Percentiles rank a stretch among this genome's conserved stretches.
phyloP scores from a whole-genome alignment of 1,140 invertebrate species.

The Physella acuta region DNA sequence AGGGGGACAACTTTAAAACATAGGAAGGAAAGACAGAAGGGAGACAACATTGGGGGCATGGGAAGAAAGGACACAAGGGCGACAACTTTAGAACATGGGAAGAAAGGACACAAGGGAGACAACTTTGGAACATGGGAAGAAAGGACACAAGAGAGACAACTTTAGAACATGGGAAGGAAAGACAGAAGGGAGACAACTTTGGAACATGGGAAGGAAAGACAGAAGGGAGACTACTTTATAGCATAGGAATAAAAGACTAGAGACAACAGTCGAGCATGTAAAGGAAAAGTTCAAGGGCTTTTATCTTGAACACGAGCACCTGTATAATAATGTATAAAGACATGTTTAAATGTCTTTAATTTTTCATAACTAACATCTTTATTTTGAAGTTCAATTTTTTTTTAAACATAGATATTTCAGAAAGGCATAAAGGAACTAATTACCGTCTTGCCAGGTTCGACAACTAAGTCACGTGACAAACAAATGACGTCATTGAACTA shows the following conservation, averaged over 20 bases:
- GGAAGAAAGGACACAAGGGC: not conserved
- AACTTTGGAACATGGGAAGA: not conserved
- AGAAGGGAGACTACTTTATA: not conserved
- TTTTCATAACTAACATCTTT: no score
- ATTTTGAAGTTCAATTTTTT: no score
- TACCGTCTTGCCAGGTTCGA: no score
- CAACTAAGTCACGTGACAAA: no score
- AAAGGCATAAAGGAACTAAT: no score
- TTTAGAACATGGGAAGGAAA: not conserved
- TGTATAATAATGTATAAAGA: no score
- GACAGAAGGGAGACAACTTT: not conserved
- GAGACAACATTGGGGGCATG: not conserved
- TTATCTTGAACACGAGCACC: no score
- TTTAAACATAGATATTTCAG: no score
- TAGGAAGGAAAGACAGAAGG: not conserved
- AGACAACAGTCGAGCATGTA: not conserved
- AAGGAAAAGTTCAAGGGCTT: no score
- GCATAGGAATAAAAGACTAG: not conserved
- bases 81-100: not conserved
- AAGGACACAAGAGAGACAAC: not conserved
- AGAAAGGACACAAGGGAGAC: not conserved
- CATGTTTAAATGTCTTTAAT: no score
- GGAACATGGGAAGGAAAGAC: slow-evolving; percentile 1
- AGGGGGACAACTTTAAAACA: not conserved
- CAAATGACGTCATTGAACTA: no score